These are phyloP conservation scores for Dallia pectoralis DNA, from an alignment of 2,797 vertebrate genomes.

Conservation along the genomic window DNA sequence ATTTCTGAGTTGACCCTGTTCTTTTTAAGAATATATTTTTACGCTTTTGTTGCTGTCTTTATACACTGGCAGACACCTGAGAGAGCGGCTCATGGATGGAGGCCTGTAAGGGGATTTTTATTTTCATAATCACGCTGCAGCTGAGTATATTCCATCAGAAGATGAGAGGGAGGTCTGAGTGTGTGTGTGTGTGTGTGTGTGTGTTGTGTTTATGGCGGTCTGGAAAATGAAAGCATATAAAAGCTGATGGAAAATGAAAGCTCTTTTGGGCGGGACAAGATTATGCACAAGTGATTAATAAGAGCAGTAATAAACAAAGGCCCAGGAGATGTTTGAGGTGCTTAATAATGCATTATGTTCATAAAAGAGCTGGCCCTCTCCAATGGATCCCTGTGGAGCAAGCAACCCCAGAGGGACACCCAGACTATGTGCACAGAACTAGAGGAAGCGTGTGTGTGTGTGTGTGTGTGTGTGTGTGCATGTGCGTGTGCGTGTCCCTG, in stretches of 20 bases:
- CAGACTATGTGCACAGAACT: constrained; percentile 59
- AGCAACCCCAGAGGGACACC: constrained; percentile 70
- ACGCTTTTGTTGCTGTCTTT: constrained; percentile 46
- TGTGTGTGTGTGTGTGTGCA: constrained; percentile 29
- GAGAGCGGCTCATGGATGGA: constrained; percentile 34
- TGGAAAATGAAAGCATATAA: constrained; percentile 62
- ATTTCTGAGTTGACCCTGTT: constrained; percentile 47
- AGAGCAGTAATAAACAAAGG: constrained; percentile 85
- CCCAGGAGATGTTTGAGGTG: constrained; percentile 85
- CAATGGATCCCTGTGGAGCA: constrained; percentile 76
- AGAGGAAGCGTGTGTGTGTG: constrained; percentile 18
- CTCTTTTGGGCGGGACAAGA: constrained; percentile 73
- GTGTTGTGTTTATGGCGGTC: constrained; percentile 44
- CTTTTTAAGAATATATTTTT: constrained; percentile 43
- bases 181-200: constrained; percentile 19
- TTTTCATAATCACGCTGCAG: constrained; percentile 59
- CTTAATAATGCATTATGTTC: constrained; percentile 87
- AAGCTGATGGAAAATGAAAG: constrained; percentile 74
- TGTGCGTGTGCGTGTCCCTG: background rate
- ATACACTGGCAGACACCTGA: constrained; percentile 44
- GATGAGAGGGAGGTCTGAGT: constrained; percentile 44
- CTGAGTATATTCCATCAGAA: constrained; percentile 56
- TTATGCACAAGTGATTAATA: constrained; percentile 85
- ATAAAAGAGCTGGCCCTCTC: constrained; percentile 77
- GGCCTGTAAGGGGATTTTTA: constrained; percentile 52